Evolutionary conservation across 2,888 invertebrate genomes (phyloP).

Genomic region (Phytoseiulus persimilis): DNA sequence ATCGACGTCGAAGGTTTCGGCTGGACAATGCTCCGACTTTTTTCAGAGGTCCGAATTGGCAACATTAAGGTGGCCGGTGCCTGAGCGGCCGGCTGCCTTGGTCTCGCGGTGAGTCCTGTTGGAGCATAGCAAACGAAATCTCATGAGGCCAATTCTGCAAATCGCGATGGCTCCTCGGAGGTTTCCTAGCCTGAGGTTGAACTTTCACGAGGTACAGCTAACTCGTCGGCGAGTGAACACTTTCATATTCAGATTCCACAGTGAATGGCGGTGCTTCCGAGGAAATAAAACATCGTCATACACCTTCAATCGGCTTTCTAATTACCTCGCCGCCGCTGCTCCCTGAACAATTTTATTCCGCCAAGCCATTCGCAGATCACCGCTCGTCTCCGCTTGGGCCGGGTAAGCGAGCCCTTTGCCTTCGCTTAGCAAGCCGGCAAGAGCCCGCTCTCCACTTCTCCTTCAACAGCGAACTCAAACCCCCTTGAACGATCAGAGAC

Average conservation of each 20-base stretch:
- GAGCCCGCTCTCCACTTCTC: neutral
- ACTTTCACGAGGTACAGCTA: neutral
- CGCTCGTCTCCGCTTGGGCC: neutral
- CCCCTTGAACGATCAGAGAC: neutral
- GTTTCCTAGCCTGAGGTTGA: neutral
- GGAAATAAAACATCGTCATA: neutral
- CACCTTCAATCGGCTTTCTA: constrained; percentile 5
- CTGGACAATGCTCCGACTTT: neutral
- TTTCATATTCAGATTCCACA: neutral
- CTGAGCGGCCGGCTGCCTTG: neutral
- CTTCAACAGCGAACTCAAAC: neutral
- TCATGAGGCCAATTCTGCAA: constrained; percentile 26
- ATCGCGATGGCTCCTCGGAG: constrained; percentile 24
- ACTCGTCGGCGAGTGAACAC: neutral
- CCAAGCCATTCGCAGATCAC: neutral
- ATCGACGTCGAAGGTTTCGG: neutral
- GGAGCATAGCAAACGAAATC: constrained; percentile 11
- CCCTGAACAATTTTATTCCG: neutral
- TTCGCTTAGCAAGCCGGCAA: too few relatives aligned
- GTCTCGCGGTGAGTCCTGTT: neutral
- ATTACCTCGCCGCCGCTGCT: neutral
- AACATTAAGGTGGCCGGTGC: neutral
- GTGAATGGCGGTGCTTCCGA: neutral
- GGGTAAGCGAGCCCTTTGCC: neutral
- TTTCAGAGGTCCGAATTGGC: neutral